Evolutionary conservation across 1,140 invertebrate species (phyloP).

Genomic region (Limonius californicus): DNA sequence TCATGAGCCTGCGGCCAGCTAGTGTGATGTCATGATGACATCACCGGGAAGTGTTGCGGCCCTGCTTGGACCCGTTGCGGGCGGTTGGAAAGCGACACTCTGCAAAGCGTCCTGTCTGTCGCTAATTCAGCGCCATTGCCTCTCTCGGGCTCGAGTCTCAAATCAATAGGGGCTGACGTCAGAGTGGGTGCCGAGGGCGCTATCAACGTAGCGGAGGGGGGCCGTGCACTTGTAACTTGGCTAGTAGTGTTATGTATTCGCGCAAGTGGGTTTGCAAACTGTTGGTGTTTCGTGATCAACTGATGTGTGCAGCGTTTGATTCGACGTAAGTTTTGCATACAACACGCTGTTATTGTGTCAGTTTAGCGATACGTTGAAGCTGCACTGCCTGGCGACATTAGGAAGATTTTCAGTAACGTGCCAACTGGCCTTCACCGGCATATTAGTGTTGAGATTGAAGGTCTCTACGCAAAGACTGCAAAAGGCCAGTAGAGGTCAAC

Average conservation of each 20-base stretch:
- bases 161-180: constrained; percentile 47
- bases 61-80: constrained; percentile 12
- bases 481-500: constrained; percentile 46
- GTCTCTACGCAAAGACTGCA: constrained; percentile 46
- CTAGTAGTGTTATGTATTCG: constrained; percentile 47
- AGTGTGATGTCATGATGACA: constrained; percentile 47
- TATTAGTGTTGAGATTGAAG: constrained; percentile 47
- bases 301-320: constrained; percentile 35
- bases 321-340: constrained; percentile 36
- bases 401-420: constrained; percentile 38
- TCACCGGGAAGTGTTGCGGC: constrained; percentile 44
- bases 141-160: constrained; percentile 26
- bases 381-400: constrained; percentile 12
- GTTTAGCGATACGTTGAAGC: constrained; percentile 2
- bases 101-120: constrained; percentile 17
- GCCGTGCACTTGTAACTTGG: constrained; percentile 47
- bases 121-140: constrained; percentile 42
- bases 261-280: constrained; percentile 44
- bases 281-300: constrained; percentile 43
- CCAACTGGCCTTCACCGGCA: constrained; percentile 44
- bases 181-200: constrained; percentile 39
- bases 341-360: constrained; percentile 24
- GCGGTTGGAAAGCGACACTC: constrained; percentile 3
- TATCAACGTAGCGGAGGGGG: constrained; percentile 40
- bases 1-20: constrained; percentile 39